phyloP scores from a whole-genome alignment of 2,113 vertebrate species.

The Anseranas semipalmata region DNA sequence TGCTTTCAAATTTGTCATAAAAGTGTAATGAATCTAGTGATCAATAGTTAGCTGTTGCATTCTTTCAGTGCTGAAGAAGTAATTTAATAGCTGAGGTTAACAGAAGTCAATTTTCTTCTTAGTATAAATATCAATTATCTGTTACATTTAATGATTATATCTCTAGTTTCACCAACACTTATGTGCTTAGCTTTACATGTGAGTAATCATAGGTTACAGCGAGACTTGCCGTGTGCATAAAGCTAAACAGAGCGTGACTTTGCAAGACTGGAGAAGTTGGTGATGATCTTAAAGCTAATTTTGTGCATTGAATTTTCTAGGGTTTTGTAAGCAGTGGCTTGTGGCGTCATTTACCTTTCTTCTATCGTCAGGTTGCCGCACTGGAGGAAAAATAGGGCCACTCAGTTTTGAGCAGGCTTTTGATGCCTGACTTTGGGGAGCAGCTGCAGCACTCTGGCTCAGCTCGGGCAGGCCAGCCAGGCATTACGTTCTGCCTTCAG shows the following conservation, averaged over 20 bases:
- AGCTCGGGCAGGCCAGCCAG: not conserved
- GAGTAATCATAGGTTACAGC: not conserved
- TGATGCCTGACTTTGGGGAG: not conserved
- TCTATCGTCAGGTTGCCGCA: not conserved
- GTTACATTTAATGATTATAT: constrained; percentile 54
- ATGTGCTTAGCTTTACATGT: not conserved
- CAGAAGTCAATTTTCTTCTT: constrained; percentile 57
- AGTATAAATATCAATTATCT: constrained; percentile 62
- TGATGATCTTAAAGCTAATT: not conserved
- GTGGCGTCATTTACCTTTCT: not conserved
- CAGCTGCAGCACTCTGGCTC: not conserved
- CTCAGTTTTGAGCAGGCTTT: not conserved
- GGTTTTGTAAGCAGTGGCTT: not conserved
- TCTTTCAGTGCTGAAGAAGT: constrained; percentile 19
- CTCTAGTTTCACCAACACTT: constrained; percentile 28
- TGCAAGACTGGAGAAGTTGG: not conserved
- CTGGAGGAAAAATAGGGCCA: not conserved
- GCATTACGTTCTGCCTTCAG: not conserved
- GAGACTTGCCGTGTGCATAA: not conserved
- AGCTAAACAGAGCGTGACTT: not conserved
- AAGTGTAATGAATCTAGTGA: constrained; percentile 58
- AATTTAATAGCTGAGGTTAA: constrained; percentile 70
- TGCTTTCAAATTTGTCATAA: constrained; percentile 54
- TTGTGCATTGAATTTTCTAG: not conserved
- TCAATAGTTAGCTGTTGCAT: constrained; percentile 37